Base-by-base conservation (phyloP, 2,888 invertebrate species). In the Micropterix aruncella region DNA sequence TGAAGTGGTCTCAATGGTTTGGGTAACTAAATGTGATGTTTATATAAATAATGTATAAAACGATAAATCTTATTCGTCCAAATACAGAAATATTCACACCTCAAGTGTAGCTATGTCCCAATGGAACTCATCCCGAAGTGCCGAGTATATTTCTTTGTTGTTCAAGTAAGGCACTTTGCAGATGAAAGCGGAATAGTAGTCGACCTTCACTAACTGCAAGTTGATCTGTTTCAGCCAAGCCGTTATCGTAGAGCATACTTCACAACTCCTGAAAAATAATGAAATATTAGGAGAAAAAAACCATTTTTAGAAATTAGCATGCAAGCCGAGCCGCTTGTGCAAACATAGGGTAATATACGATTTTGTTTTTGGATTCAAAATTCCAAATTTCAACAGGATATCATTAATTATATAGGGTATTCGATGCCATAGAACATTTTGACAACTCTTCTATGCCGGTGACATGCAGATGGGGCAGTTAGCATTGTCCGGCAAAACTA, bases 81-180 rank as follows among this genome's bases (percentile, higher is more conserved):
- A 27, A 7, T 12, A 27, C 12, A 27, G 12, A 27, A 5, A 43
- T 39, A 47, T 42, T 12, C 46, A 47, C 48, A 73, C 74, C 66
- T 75, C 75, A 46, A 52, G 61, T 14, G 70, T 54, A 1, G 73
- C 70, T 65, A 75, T 72, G 45, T 74, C 74, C 77, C 76, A 77
- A 45, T 74, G 68, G 54, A 76, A 74, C 48, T 73, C 66, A 16
- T 65, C 62, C 45, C 66, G 60, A 15, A 76, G 52, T 0, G 61
- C 54, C 7, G 55, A 53, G 45, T 70, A 60, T 1, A 74, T 54
- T 2, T 70, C 66, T 0, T 60, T 57, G 16, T 64, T 49, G 40
- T 54, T 58, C 59, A 73, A 57, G n/a, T 58, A 52, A 19, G 62
- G 56, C 40, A 73, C 50, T 19, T 65, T 62, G 47, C 77, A 76